Conservation (phyloP, 2,888 invertebrate species). For the Melipona beecheii region DNA sequence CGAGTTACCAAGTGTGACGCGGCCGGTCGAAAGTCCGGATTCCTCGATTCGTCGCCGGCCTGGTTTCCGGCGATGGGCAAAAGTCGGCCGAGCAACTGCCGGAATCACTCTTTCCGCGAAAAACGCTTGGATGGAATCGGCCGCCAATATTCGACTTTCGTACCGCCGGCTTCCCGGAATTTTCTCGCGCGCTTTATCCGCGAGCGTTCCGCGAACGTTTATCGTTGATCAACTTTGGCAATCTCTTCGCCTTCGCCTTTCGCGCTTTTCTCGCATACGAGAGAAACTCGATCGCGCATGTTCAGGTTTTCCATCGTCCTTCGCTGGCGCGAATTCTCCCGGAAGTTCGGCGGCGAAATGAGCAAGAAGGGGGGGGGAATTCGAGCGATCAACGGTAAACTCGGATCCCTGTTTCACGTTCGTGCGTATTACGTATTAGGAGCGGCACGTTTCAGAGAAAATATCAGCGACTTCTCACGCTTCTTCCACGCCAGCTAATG, state of each 20-base stretch:
- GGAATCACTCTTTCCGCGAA: conserved; percentile 38
- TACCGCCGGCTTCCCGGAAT: conserved; percentile 22
- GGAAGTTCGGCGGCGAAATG: not conserved
- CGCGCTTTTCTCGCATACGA: too few relatives aligned
- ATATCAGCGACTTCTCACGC: conserved; percentile 36
- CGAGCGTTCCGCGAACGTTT: conserved; percentile 27
- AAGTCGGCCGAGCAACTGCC: conserved; percentile 19
- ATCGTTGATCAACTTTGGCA: not conserved
- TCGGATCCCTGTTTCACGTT: not conserved
- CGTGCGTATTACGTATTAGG: conserved; percentile 5
- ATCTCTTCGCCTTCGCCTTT: not conserved
- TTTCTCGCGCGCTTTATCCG: conserved; percentile 7
- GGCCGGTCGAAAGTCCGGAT: conserved; percentile 48
- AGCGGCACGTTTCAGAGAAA: conserved; percentile 6
- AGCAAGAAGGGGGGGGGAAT: not conserved
- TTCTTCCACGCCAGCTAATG: conserved; percentile 29
- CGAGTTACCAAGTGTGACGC: conserved; percentile 31
- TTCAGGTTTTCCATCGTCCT: not conserved
- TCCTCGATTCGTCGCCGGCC: not conserved
- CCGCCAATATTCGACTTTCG: conserved; percentile 51
- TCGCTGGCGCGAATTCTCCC: not conserved
- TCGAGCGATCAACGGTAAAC: not conserved
- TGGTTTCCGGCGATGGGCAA: conserved; percentile 40
- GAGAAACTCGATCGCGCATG: too few relatives aligned
- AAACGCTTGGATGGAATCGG: conserved; percentile 21